Percentiles rank a stretch among this genome's conserved stretches.
phyloP scores from a whole-genome alignment of 1,140 invertebrate genomes.

The Melipona quadrifasciata region DNA sequence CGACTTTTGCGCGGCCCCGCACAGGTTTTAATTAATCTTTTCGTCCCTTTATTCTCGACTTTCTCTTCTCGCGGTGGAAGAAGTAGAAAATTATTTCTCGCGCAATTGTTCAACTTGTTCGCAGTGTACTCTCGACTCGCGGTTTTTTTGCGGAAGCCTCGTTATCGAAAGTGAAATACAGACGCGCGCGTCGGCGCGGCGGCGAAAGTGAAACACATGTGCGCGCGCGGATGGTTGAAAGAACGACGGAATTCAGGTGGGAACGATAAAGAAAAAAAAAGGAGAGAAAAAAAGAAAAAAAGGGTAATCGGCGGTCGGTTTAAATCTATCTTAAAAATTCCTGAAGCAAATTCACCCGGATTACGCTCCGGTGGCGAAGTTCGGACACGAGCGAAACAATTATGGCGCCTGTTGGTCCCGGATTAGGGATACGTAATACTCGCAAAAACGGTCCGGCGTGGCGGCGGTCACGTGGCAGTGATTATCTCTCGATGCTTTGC shows the following conservation, averaged over 20 bases:
- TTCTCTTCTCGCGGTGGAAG: not conserved
- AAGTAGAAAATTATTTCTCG: no score
- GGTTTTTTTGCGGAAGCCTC: not conserved
- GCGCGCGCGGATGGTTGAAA: not conserved
- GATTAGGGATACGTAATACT: constrained; percentile 68
- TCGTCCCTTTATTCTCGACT: not conserved
- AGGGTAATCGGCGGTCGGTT: not conserved
- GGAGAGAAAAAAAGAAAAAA: no score
- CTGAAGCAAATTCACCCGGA: constrained; percentile 51
- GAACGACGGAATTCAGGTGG: constrained; percentile 2
- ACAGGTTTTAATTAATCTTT: not conserved
- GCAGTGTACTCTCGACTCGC: not conserved
- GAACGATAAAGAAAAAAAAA: not conserved
- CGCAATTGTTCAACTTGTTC: no score
- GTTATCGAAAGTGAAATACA: constrained; percentile 17
- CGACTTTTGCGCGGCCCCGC: not conserved
- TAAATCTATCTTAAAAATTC: constrained; percentile 25
- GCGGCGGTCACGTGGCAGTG: constrained; percentile 67
- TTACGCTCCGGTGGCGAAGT: constrained; percentile 59
- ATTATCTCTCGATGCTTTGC: constrained; percentile 68
- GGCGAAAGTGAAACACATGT: not conserved
- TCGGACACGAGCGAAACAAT: constrained; percentile 61
- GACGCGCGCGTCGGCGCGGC: no score
- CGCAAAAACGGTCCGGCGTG: constrained; percentile 62
- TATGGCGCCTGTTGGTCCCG: constrained; percentile 63